Evolutionary conservation across 2,888 invertebrate species (phyloP).

Genomic region (Sympetrum striolatum): DNA sequence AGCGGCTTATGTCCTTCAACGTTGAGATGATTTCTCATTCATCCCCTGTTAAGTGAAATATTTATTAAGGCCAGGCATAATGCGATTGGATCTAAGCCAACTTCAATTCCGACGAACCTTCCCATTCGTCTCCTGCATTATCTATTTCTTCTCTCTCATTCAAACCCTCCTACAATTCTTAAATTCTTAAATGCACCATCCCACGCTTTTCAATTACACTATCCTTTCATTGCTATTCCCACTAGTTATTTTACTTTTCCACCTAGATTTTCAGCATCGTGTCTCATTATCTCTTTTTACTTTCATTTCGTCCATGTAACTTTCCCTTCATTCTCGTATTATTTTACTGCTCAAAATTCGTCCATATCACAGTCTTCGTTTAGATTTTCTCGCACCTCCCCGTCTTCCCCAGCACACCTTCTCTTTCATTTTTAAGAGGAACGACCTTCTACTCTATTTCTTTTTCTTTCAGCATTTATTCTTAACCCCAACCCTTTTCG

Average conservation of each 20-base stretch:
- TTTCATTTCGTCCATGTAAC: neutral
- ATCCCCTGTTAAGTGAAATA: neutral
- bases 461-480: no score
- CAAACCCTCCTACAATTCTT: neutral
- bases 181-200: slow-evolving; percentile 4
- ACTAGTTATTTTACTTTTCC: neutral
- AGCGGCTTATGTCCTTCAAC: neutral
- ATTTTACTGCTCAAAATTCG: neutral
- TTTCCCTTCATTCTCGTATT: neutral
- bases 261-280: slow-evolving; percentile 4
- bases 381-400: neutral
- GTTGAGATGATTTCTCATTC: neutral
- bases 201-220: neutral
- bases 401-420: neutral
- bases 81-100: neutral
- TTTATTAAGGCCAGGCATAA: neutral
- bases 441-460: neutral
- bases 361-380: slow-evolving; percentile 8
- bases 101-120: neutral
- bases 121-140: neutral
- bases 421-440: neutral
- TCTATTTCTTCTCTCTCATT: no score
- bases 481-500: neutral
- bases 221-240: neutral
- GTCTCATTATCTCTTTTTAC: neutral